Evolutionary conservation across 2,797 vertebrate species (phyloP), one percentile per base, ranked within the genome.

Genomic region (Phalloptychus januarius): DNA sequence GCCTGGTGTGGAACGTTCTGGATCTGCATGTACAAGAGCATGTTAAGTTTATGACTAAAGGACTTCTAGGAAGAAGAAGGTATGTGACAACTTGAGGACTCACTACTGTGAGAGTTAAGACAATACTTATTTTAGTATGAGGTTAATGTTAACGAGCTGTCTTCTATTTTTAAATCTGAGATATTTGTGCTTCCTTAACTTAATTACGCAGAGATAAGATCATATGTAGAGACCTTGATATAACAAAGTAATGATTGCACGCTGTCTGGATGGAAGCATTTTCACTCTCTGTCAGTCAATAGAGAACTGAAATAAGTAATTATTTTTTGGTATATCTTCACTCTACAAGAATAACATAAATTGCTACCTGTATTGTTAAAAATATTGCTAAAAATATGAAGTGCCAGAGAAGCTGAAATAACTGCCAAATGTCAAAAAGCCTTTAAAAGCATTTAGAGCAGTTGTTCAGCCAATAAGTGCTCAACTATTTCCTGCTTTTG

Each of bases 391-490:
- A 78, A 36, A 3, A 31, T 12, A 20, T 33, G 33, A 45, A 61
- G 16, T 71, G 52, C 36, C 40, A 46, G 3, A 58, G 20, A 12
- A 77, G n/a, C 38, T 40, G 16, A 45, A 78, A 38, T 36, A 33
- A 78, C 31, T 50, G 11, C 23, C 31, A 28, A 33, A 52, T 48
- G 23, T 52, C 71, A 65, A 67, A 74, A 44, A 38, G 3, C 56
- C 40, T 72, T 75, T 58, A 20, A 6, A 79, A 48, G 42, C 1
- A 25, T 42, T 65, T 38, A 33, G 5, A 54, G 46, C 36, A 40
- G 25, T 38, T 44, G 54, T 77, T 71, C 40, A 58, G 56, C 2
- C 69, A 15, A 48, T 77, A 56, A 56, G 61, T 52, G 72, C 33
- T 45, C 44, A 76, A 78, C 7, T 6, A 33, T 16, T 4, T 67